Evolutionary conservation across 2,797 vertebrate genomes (phyloP), one percentile per base, ranked within the genome.

Genomic region (Emys orbicularis): DNA sequence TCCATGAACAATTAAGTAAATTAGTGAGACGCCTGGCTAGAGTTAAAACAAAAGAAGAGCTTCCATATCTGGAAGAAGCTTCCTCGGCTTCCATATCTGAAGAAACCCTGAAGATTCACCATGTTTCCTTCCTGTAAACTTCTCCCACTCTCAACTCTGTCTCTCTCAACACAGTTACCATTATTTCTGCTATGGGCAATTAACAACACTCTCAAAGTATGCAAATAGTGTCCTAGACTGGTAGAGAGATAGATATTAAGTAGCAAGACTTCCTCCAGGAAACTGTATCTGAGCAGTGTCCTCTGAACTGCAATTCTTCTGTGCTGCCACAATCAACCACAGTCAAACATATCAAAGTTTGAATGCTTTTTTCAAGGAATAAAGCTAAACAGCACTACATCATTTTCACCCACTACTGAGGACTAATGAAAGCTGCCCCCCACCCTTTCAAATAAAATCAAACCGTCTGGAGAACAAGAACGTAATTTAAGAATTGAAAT

Each of bases 401-500:
- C 31, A 65, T 87, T 92, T n/a, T 68, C 34, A 34, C 79, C 18
- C 15, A 54, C 6, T 87, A 3, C 49, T 50, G 72, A 84, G 88
- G 74, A 87, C 50, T 37, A 27, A 57, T 4, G 19, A 44, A 89
- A 19, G 8, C 50, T 88, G 27, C 29, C 47, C 4, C 12, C 37
- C 0, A 50, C 85, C 41, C 57, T 29, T 54, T 21, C 9, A 23
- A 61, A 61, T 16, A 92, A 91, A 90, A 9, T 5, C 57, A 86
- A 79, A n/a, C 61, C 54, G 3, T 29, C 27, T 68, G 34, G 52
- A 93, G 44, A 90, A 72, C 29, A 88, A 91, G 16, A 84, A 31
- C 47, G 31, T 16, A 86, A 80, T 57, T 89, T 83, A 81, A 90
- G 61, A 88, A 90, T 25, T 57, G 87, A 76, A 49, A 25, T 81